These are phyloP conservation scores for Peromyscus nudipes DNA, from an alignment of 2,797 vertebrate species.

Conservation along the genomic window DNA sequence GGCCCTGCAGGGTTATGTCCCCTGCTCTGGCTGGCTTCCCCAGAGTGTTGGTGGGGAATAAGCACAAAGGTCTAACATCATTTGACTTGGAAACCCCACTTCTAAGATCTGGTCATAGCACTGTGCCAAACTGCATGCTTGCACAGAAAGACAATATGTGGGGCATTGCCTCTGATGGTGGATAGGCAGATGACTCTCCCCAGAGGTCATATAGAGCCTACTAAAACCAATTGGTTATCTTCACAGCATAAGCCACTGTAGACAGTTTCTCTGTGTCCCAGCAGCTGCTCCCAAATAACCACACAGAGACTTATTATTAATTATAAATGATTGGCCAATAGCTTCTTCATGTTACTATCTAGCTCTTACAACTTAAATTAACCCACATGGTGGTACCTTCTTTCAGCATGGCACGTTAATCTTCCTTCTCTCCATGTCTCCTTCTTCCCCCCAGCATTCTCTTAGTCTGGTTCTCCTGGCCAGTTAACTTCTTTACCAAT, in stretches of 20 bases:
- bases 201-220: neutral
- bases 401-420: neutral
- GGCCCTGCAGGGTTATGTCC: neutral
- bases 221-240: neutral
- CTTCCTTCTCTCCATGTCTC: neutral
- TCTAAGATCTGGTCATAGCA: neutral
- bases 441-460: neutral
- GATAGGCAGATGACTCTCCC: too few relatives aligned
- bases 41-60: neutral
- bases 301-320: neutral
- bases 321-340: neutral
- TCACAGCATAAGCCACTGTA: neutral
- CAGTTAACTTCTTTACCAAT: neutral
- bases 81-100: neutral
- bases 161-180: too few relatives aligned
- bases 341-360: neutral
- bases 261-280: neutral
- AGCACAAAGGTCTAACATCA: neutral
- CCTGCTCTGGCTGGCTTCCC: neutral
- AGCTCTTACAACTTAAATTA: neutral
- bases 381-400: neutral
- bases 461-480: neutral
- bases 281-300: neutral
- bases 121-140: neutral
- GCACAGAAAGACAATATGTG: neutral